A percentile compares a stretch with the other conserved stretches of the same genome.
These are phyloP conservation scores for Malurus alboscapulatus DNA, from an alignment of 2,113 vertebrate genomes.

Conservation along the genomic window DNA sequence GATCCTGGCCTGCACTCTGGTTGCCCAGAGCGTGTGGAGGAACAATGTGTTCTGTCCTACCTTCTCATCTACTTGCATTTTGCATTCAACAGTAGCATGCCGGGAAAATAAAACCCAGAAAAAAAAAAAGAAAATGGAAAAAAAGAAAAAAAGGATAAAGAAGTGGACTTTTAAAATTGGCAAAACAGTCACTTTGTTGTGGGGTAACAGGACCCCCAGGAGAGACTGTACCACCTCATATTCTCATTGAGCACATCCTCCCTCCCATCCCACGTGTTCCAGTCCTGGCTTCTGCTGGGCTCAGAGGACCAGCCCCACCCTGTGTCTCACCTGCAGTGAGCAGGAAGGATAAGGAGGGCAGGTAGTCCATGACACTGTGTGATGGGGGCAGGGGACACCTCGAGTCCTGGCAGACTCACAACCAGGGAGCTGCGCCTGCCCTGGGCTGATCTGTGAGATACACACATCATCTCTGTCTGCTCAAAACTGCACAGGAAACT, in stretches of 20 bases:
- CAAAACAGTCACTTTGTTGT: not conserved
- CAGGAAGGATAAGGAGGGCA: slow-evolving; percentile 69
- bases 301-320: not conserved
- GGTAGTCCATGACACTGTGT: slow-evolving; percentile 75
- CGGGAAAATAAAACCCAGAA: rapidly evolving
- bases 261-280: rapidly evolving
- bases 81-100: not conserved
- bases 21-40: not conserved
- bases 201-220: not conserved
- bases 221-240: rapidly evolving
- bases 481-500: not conserved
- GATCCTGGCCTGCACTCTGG: not conserved
- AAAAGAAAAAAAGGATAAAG: not conserved
- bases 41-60: not conserved
- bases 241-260: rapidly evolving
- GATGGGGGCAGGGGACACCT: slow-evolving; percentile 83
- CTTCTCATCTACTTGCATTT: not conserved
- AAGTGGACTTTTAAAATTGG: not conserved
- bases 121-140: not conserved
- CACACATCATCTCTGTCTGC: rapidly evolving
- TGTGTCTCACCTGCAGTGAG: slow-evolving; percentile 49
- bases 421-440: slow-evolving; percentile 84
- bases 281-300: not conserved
- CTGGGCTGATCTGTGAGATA: slow-evolving; percentile 64
- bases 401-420: slow-evolving; percentile 81